Evolutionary conservation across 2,113 vertebrate species (phyloP).

Genomic region (Asarcornis scutulata): DNA sequence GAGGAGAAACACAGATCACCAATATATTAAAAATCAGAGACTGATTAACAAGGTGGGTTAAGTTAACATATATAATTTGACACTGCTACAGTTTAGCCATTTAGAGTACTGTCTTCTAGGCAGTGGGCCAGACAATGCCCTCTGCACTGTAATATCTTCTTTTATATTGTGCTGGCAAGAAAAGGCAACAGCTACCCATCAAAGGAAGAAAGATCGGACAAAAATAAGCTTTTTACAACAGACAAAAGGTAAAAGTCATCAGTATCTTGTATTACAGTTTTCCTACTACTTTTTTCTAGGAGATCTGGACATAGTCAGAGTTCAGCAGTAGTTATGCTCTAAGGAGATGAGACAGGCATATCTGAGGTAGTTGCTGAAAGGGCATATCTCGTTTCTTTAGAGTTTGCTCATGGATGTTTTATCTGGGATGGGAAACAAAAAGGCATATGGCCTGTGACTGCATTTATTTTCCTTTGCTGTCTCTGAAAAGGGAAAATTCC

Average conservation of each 20-base stretch:
- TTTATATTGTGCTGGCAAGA: constrained; percentile 11
- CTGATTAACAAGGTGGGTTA: background rate
- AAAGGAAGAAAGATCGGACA: constrained; percentile 10
- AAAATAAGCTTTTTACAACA: background rate
- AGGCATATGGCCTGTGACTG: background rate
- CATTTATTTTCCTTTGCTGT: background rate
- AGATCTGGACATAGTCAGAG: background rate
- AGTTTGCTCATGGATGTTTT: background rate
- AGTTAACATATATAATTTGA: background rate
- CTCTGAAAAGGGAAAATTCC: background rate
- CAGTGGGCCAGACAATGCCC: background rate
- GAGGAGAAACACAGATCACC: background rate
- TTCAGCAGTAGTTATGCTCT: background rate
- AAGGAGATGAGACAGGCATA: background rate
- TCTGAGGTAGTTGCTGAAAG: background rate
- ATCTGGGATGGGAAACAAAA: background rate
- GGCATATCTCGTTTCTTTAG: background rate
- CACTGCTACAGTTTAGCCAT: background rate
- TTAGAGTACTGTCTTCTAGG: background rate
- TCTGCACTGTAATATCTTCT: background rate
- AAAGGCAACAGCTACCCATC: constrained; percentile 13
- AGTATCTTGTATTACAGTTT: background rate
- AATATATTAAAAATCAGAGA: background rate
- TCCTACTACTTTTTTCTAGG: background rate
- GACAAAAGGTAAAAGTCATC: background rate